Conservation (phyloP, 2,113 vertebrate genomes). For the Entelurus aequoreus region DNA sequence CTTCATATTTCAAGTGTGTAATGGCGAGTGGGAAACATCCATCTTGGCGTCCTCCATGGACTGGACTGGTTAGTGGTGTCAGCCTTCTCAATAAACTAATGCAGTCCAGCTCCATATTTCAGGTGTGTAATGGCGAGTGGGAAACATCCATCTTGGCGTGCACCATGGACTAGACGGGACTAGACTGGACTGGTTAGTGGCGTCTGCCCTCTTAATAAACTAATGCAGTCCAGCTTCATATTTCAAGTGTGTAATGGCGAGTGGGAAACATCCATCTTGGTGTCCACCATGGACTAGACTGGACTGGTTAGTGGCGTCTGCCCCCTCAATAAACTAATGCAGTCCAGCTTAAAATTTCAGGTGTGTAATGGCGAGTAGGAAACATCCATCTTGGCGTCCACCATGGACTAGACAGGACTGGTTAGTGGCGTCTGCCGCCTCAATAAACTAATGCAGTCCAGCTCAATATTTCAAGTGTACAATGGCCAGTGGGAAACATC, state of each 20-base stretch:
- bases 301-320: conserved; percentile 66
- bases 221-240: conserved; percentile 74
- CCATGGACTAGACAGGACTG: no score
- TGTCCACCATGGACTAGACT: neutral
- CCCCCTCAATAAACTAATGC: conserved; percentile 74
- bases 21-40: conserved; percentile 65
- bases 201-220: conserved; percentile 68
- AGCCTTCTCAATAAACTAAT: conserved; percentile 71
- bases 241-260: conserved; percentile 76
- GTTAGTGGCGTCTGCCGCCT: no score
- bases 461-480: no score
- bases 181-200: conserved; percentile 58
- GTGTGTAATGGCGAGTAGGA: conserved; percentile 72
- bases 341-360: conserved; percentile 73
- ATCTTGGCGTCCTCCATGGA: no score
- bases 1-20: conserved; percentile 76
- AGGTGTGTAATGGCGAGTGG: no score
- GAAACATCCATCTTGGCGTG: no score
- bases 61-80: conserved; percentile 66
- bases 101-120: no score
- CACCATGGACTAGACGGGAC: no score
- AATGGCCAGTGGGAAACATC: conserved; percentile 17
- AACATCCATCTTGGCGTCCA: conserved; percentile 19
- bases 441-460: no score
- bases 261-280: conserved; percentile 42